These are phyloP conservation scores for Thamnophis elegans DNA, from an alignment of 2,797 vertebrate species.

Conservation along the genomic window DNA sequence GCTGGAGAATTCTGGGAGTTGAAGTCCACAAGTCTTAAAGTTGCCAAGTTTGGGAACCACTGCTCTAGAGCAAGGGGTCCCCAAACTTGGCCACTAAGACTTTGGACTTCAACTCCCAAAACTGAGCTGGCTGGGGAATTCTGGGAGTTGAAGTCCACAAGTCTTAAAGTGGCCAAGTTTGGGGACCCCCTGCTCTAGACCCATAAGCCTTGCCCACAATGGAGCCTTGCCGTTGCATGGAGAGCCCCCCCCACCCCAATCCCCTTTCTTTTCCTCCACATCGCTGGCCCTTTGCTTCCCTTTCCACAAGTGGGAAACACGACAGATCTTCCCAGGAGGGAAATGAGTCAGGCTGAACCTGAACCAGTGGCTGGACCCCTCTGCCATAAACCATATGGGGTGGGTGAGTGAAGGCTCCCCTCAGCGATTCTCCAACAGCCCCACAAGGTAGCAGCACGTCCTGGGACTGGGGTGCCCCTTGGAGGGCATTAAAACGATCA, in stretches of 20 bases:
- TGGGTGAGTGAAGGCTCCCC: not conserved
- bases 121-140: no score
- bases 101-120: no score
- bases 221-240: not conserved
- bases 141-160: no score
- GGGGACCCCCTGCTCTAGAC: no score
- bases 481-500: not conserved
- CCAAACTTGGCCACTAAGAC: no score
- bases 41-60: no score
- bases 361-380: not conserved
- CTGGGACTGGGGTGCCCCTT: not conserved
- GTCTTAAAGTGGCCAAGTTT: no score
- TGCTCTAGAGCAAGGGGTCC: no score
- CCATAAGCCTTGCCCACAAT: not conserved
- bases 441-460: not conserved
- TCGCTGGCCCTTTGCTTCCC: not conserved
- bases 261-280: not conserved
- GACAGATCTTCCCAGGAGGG: not conserved
- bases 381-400: not conserved
- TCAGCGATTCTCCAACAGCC: not conserved
- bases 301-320: not conserved
- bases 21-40: no score
- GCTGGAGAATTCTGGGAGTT: no score
- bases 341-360: not conserved
- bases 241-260: fast-evolving